These are phyloP conservation scores for Pseudococcus jackbeardsleyi DNA, from an alignment of 2,888 invertebrate species.

Conservation along the genomic window DNA sequence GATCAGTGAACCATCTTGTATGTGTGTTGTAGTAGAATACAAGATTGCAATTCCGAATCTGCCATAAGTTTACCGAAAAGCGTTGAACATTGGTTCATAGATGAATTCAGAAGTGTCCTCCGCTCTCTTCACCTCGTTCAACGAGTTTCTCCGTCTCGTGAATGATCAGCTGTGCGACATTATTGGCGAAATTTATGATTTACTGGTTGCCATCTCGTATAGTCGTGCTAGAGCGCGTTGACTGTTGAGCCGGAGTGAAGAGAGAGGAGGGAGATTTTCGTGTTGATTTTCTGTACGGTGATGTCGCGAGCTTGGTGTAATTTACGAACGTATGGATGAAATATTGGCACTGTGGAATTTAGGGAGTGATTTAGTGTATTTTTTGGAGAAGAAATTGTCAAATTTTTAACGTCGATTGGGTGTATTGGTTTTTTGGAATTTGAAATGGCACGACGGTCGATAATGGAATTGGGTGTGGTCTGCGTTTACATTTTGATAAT, in stretches of 20 bases:
- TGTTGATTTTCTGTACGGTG: no score
- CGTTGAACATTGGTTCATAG: conserved; percentile 1
- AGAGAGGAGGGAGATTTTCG: no score
- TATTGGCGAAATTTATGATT: not conserved
- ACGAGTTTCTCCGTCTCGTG: not conserved
- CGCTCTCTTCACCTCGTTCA: not conserved
- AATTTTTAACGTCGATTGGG: not conserved
- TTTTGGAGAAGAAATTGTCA: not conserved
- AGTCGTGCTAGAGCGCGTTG: not conserved
- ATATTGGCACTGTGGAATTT: not conserved
- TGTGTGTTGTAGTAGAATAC: not conserved
- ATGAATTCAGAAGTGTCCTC: not conserved
- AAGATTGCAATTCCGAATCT: not conserved
- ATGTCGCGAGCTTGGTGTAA: no score
- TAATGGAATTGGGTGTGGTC: no score
- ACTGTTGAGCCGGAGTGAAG: no score
- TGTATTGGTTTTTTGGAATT: no score
- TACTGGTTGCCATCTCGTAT: not conserved
- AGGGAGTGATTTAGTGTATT: not conserved
- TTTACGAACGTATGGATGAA: not conserved
- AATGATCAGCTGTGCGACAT: not conserved
- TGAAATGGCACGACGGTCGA: no score
- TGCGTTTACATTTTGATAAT: no score
- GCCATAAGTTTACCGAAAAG: not conserved
- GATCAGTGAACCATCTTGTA: conserved; percentile 25